These are phyloP conservation scores for Centropus bengalensis DNA, from an alignment of 2,113 vertebrate species.

Conservation along the genomic window DNA sequence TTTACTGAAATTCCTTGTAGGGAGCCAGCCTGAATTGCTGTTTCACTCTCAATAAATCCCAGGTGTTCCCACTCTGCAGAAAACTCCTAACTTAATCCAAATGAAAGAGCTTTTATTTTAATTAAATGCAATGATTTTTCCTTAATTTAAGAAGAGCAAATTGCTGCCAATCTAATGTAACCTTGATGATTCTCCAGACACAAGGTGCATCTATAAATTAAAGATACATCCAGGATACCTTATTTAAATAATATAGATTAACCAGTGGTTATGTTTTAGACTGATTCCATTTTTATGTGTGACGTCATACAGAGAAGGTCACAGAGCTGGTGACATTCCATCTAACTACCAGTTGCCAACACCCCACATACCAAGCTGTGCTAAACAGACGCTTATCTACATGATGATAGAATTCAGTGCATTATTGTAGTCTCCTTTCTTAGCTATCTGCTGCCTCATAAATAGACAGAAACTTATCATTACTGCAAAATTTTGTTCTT, in stretches of 20 bases:
- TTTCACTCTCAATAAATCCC: slow-evolving; percentile 69
- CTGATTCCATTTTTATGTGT: background rate
- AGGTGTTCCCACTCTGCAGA: slow-evolving; percentile 43
- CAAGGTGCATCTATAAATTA: slow-evolving; percentile 48
- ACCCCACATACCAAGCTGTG: background rate
- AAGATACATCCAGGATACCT: background rate
- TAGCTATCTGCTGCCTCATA: no score
- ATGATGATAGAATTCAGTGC: no score
- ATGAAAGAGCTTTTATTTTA: slow-evolving; percentile 85
- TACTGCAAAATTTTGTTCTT: no score
- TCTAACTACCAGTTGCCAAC: rapidly evolving
- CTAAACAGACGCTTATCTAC: background rate
- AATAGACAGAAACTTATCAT: no score
- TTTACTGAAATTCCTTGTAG: slow-evolving; percentile 8
- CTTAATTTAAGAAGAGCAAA: slow-evolving; percentile 76
- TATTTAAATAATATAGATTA: background rate
- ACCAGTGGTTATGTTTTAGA: background rate
- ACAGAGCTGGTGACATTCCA: background rate
- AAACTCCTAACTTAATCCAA: slow-evolving; percentile 63
- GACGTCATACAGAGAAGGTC: background rate
- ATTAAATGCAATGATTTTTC: slow-evolving; percentile 88
- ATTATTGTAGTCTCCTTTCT: no score
- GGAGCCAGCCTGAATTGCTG: slow-evolving; percentile 15
- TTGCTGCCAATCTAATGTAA: slow-evolving; percentile 76
- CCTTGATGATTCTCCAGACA: slow-evolving; percentile 66